Conservation (phyloP, 2,797 vertebrate species). For the Champsocephalus gunnari region DNA sequence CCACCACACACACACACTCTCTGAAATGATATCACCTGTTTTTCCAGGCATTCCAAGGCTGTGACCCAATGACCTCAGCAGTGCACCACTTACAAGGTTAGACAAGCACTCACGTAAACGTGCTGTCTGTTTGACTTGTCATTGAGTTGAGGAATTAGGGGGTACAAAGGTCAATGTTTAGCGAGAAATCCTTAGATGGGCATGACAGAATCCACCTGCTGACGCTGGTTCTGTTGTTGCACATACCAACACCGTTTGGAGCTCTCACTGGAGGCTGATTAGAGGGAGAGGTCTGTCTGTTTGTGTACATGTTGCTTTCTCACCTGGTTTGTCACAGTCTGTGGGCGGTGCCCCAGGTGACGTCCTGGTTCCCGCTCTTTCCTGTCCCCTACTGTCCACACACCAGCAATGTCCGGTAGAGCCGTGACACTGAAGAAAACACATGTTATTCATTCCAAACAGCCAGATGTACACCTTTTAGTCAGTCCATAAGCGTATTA, state of each 20-base stretch:
- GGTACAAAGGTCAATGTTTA: constrained; percentile 50
- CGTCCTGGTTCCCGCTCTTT: constrained; percentile 81
- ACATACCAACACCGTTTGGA: background rate
- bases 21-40: constrained; percentile 41
- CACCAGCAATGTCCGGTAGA: constrained; percentile 90
- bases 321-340: constrained; percentile 83
- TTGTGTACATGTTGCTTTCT: constrained; percentile 7
- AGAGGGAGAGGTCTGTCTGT: background rate
- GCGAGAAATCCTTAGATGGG: constrained; percentile 31
- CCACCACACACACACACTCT: background rate
- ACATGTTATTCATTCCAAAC: background rate
- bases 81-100: constrained; percentile 57
- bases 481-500: background rate
- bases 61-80: constrained; percentile 46
- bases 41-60: constrained; percentile 56
- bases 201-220: constrained; percentile 53
- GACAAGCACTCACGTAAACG: constrained; percentile 45
- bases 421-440: constrained; percentile 82
- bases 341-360: constrained; percentile 69
- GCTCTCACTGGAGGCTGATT: background rate
- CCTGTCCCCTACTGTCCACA: constrained; percentile 83
- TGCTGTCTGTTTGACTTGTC: constrained; percentile 55
- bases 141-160: constrained; percentile 49
- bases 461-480: background rate
- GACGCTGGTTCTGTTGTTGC: background rate